Base-by-base conservation (phyloP, 1,140 invertebrate genomes). In the Philaenus spumarius region DNA sequence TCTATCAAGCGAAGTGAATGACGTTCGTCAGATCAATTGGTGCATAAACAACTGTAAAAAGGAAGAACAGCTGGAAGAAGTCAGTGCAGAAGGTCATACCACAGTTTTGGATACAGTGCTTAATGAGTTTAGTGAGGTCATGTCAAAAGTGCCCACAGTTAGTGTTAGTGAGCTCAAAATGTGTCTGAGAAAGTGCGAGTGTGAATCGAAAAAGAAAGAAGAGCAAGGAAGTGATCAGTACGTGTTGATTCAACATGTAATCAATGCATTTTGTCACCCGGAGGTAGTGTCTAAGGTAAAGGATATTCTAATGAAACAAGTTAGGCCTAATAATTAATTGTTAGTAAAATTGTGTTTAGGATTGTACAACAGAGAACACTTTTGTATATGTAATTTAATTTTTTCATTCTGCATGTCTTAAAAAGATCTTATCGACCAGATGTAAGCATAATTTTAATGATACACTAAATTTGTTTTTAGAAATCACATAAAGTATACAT, bases 251-350 rank as follows among this genome's bases (percentile, higher is more conserved):
- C 42, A 46, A 15, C 22, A 62, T 43, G 34, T 60, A 14, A 50
- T 62, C 42, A 48, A 56, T 55, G 58, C 61, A 3, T 62, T 62
- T 42, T 55, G 58, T 51, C 58, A 62, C 35, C 57, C 61, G 11
- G 57, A 59, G 17, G 52, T 62, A n/a, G 54, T 62, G n/a, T 14
- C 37, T 6, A 39, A 53, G 46, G 60, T 62, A 2, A 43, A 23
- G 19, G 43, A 57, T 39, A 50, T 35, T 14, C 22, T 61, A 46
- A 12, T 60, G 14, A 9, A 30, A 30, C 26, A 30, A 30, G 26
- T 30, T 3, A 30, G 26, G 9, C 26, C 26, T 9, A 30, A 30
- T 30, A 30, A 30, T 4, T 30, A 9, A 30, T 30, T n/a, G n/a
- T n/a, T n/a, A n/a, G n/a, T n/a, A n/a, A n/a, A n/a, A n/a, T n/a